Evolutionary conservation across 1,140 invertebrate genomes (phyloP).

Genomic region (Caerostris extrusa): DNA sequence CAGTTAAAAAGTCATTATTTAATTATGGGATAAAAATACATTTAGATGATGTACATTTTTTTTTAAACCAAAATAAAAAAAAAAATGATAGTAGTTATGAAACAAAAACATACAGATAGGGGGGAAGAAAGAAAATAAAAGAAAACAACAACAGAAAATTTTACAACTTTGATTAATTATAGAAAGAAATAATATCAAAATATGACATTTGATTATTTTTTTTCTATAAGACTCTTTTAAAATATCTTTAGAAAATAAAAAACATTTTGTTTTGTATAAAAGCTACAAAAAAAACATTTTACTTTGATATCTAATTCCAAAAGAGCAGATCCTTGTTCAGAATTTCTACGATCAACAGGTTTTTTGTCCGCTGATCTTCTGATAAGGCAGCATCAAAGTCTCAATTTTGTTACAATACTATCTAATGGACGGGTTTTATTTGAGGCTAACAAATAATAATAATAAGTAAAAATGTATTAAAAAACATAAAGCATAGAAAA

Average conservation of each 20-base stretch:
- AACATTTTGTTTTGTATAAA: background rate
- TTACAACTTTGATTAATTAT: background rate
- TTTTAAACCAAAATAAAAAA: too few species aligned
- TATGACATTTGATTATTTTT: background rate
- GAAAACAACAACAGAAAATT: background rate
- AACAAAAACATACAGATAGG: too few species aligned
- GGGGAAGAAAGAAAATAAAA: background rate
- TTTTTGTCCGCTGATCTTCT: conserved; percentile 65
- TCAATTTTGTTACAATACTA: conserved; percentile 67
- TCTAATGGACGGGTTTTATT: conserved; percentile 74
- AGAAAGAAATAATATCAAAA: background rate
- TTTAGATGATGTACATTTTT: too few species aligned
- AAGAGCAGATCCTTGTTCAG: conserved; percentile 58
- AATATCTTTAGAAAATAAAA: background rate
- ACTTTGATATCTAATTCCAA: conserved; percentile 73
- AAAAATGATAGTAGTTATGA: too few species aligned
- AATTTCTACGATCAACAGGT: conserved; percentile 11
- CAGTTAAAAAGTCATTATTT: too few species aligned
- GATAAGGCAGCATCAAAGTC: conserved; percentile 61
- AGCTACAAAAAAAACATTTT: background rate
- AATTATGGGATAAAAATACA: too few species aligned
- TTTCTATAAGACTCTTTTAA: background rate
- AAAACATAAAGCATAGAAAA: too few species aligned
- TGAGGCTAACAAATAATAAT: conserved; percentile 38
- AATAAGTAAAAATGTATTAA: too few species aligned